A percentile compares a stretch with the other conserved stretches of the same genome.
Evolutionary conservation across 2,797 vertebrate genomes (phyloP).

Genomic region (Tapirus indicus): DNA sequence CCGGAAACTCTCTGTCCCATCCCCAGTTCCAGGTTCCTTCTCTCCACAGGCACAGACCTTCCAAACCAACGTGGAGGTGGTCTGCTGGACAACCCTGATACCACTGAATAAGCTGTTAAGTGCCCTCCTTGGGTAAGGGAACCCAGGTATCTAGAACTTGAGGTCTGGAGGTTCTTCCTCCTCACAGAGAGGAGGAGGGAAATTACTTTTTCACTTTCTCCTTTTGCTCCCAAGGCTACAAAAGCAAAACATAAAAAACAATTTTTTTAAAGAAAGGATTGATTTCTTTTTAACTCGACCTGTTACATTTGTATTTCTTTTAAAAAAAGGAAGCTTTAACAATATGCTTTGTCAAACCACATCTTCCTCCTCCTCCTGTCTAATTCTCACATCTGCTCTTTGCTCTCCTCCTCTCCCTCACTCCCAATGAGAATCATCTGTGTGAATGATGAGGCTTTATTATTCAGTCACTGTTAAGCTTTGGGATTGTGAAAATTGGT

Average conservation of each 20-base stretch:
- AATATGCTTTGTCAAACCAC: not conserved
- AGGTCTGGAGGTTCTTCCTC: not conserved
- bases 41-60: not conserved
- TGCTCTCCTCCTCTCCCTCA: not conserved
- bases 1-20: not conserved
- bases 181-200: not conserved
- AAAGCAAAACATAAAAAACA: not conserved
- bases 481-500: not conserved
- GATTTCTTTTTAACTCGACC: not conserved
- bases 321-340: not conserved
- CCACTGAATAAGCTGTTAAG: not conserved
- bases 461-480: slow-evolving; percentile 33
- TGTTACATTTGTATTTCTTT: not conserved
- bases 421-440: not conserved
- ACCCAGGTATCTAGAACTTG: not conserved
- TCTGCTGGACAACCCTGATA: not conserved
- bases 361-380: not conserved
- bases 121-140: not conserved
- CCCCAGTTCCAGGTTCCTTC: not conserved
- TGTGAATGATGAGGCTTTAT: not conserved
- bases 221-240: not conserved
- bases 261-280: not conserved
- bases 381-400: not conserved
- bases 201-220: not conserved
- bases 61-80: not conserved